Conservation (phyloP, 2,113 vertebrate species). For the Ptilorrhoa leucosticta region DNA sequence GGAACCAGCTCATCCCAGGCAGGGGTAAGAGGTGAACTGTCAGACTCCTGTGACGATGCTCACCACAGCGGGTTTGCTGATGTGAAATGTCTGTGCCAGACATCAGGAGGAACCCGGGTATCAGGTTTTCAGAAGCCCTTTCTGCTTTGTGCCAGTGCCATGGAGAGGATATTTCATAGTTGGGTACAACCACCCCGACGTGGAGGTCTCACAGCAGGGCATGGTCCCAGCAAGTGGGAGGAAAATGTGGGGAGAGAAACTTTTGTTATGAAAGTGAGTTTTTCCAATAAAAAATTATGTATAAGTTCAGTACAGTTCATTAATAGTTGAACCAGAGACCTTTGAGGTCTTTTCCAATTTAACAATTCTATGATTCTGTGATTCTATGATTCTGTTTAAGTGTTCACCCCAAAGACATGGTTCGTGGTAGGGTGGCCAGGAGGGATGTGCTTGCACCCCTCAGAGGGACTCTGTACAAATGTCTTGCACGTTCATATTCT, state of each 20-base stretch:
- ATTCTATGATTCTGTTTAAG: background rate
- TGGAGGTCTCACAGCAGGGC: background rate
- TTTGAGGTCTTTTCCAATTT: background rate
- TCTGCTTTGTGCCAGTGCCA: background rate
- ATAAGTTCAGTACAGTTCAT: background rate
- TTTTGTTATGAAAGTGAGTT: background rate
- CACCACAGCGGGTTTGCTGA: background rate
- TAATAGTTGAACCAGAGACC: background rate
- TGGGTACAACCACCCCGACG: background rate
- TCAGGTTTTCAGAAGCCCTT: background rate
- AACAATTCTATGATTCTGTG: background rate
- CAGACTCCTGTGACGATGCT: background rate
- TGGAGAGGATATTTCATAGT: background rate
- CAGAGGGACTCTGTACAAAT: background rate
- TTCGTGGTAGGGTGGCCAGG: background rate
- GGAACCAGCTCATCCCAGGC: background rate
- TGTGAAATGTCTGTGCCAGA: background rate
- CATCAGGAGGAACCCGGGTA: fast-evolving
- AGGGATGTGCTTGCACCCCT: background rate
- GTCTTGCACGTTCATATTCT: background rate
- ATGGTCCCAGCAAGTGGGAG: background rate
- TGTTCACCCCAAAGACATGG: background rate
- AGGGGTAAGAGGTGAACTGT: background rate
- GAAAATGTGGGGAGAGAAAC: background rate
- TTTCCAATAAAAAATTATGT: background rate